These are phyloP conservation scores for Laspeyria flexula DNA, from an alignment of 2,888 invertebrate species.

Conservation along the genomic window DNA sequence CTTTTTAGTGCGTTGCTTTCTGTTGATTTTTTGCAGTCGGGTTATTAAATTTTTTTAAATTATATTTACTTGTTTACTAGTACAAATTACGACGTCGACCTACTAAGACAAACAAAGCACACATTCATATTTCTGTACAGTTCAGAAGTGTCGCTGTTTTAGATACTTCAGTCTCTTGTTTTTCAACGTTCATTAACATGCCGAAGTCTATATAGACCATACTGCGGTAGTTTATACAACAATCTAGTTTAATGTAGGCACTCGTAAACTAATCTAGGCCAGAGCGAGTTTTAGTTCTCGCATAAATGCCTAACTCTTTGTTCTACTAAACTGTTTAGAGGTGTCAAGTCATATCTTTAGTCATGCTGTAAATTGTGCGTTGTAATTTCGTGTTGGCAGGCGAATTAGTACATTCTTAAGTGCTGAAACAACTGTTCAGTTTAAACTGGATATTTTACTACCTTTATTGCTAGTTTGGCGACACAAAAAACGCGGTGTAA, in stretches of 20 bases:
- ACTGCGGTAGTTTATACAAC: background rate
- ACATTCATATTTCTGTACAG: background rate
- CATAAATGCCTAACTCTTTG: slow-evolving; percentile 5
- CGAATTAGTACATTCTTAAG: background rate
- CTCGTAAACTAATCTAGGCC: slow-evolving; percentile 1
- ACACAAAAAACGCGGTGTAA: no score
- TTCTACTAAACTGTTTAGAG: slow-evolving; percentile 1
- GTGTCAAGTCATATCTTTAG: slow-evolving; percentile 2
- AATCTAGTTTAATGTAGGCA: background rate
- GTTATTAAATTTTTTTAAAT: no score
- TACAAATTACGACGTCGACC: background rate
- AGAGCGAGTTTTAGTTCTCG: slow-evolving; percentile 1
- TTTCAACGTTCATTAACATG: background rate
- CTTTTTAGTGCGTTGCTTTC: no score
- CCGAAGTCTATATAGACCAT: background rate
- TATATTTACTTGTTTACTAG: no score
- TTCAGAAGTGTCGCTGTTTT: background rate
- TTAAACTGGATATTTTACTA: background rate
- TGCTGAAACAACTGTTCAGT: background rate
- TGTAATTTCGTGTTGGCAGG: background rate
- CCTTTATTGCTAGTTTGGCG: no score
- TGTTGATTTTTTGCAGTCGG: no score
- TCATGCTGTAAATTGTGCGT: background rate
- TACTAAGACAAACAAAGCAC: background rate
- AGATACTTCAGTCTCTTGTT: background rate